Conservation (phyloP, 2,888 invertebrate genomes). For the Caenorhabditis wallacei region DNA sequence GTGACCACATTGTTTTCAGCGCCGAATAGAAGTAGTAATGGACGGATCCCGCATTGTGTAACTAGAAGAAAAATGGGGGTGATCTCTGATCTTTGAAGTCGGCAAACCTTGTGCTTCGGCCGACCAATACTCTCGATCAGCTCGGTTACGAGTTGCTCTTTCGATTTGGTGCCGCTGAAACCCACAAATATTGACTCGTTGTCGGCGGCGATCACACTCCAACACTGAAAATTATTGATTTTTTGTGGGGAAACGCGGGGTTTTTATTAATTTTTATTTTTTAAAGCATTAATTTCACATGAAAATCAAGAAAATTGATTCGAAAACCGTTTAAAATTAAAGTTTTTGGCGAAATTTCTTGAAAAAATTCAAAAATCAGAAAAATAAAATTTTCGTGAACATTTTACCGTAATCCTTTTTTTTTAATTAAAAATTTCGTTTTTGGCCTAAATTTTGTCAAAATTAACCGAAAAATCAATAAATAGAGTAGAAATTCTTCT, state of each 20-base stretch:
- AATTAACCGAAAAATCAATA: no score
- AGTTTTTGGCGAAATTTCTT: no score
- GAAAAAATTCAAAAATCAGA: no score
- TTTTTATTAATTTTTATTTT: neutral
- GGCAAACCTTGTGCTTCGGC: conserved; percentile 71
- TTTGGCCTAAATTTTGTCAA: no score
- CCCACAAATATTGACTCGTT: conserved; percentile 76
- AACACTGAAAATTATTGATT: conserved; percentile 73
- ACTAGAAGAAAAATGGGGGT: conserved; percentile 59
- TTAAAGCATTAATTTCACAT: neutral
- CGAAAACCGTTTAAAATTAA: no score
- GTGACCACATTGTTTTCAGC: conserved; percentile 75
- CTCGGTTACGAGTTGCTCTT: conserved; percentile 80
- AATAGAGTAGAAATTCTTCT: no score
- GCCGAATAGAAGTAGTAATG: conserved; percentile 81
- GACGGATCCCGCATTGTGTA: conserved; percentile 78
- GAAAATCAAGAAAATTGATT: no score
- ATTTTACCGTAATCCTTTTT: no score
- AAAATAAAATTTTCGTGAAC: no score
- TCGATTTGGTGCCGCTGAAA: conserved; percentile 80
- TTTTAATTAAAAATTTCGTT: no score
- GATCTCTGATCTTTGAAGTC: conserved; percentile 13
- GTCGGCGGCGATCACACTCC: conserved; percentile 77
- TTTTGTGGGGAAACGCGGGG: no score
- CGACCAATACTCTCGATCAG: conserved; percentile 80